phyloP scores from a whole-genome alignment of 2,888 invertebrate species.

The Bugulina stolonifera region DNA sequence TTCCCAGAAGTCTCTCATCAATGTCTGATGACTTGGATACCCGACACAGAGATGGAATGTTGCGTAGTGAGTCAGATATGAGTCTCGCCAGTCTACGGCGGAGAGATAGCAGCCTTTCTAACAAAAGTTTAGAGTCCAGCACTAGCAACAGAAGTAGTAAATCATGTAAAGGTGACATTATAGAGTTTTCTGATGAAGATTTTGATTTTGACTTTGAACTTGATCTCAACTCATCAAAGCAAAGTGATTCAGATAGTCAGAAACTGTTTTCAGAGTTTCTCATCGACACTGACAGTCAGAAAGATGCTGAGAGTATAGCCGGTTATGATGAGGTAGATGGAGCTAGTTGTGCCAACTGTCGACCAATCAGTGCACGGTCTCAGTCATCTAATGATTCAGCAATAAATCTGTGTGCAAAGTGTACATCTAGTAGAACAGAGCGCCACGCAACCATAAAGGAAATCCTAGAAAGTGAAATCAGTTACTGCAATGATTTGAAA shows the following conservation, averaged over 20 bases:
- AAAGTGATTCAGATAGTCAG: slow-evolving; percentile 20
- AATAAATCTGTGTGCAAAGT: slow-evolving; percentile 66
- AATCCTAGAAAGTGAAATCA: slow-evolving; percentile 91
- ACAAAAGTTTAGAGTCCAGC: neutral
- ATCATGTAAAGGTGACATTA: neutral
- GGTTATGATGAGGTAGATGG: slow-evolving; percentile 18
- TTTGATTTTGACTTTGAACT: slow-evolving; percentile 21
- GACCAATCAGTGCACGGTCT: neutral
- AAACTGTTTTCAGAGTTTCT: slow-evolving; percentile 11
- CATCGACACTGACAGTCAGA: slow-evolving; percentile 9
- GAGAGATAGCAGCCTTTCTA: slow-evolving; percentile 5
- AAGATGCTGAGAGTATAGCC: slow-evolving; percentile 13
- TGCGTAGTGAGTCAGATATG: neutral
- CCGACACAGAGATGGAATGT: neutral
- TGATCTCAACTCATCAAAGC: slow-evolving; percentile 15
- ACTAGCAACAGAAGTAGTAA: neutral
- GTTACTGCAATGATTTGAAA: slow-evolving; percentile 84
- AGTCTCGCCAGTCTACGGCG: neutral
- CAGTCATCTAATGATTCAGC: neutral
- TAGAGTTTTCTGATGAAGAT: slow-evolving; percentile 12
- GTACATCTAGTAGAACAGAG: slow-evolving; percentile 78
- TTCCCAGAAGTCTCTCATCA: neutral
- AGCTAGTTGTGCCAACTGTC: neutral
- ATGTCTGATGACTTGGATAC: neutral
- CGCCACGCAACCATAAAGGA: slow-evolving; percentile 89